Percentiles rank a stretch among this genome's conserved stretches.
phyloP scores from a whole-genome alignment of 2,888 invertebrate species.

The Melanchra persicariae region DNA sequence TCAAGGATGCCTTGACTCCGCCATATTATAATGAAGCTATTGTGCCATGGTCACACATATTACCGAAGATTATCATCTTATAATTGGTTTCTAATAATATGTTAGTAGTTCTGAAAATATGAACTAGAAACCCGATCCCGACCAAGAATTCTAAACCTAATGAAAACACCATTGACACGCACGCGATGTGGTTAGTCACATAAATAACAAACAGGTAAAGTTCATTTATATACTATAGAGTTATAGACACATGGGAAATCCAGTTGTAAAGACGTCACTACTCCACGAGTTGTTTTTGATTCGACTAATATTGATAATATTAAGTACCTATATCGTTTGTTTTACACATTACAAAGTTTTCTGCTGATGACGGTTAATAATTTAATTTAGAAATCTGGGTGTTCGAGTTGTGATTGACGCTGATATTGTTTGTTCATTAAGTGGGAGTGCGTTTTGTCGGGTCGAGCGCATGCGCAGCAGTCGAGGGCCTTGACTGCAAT shows the following conservation, averaged over 20 bases:
- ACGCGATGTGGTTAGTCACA: conserved; percentile 46
- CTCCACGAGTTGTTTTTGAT: conserved; percentile 21
- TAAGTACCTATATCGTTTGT: conserved; percentile 11
- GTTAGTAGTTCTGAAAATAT: conserved; percentile 7
- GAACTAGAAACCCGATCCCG: neutral
- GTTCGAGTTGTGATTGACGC: conserved; percentile 52
- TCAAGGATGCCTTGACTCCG: conserved; percentile 85
- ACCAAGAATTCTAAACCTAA: conserved; percentile 1
- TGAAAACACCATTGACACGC: conserved; percentile 18
- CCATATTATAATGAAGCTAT: conserved; percentile 79
- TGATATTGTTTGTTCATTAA: conserved; percentile 78
- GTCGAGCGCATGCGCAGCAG: conserved; percentile 78
- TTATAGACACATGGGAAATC: conserved; percentile 54
- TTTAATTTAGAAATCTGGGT: conserved; percentile 53
- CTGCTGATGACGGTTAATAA: conserved; percentile 26
- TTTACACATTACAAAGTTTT: conserved; percentile 17
- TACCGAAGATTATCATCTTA: conserved; percentile 38
- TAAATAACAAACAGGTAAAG: conserved; percentile 58
- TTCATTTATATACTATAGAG: conserved; percentile 34
- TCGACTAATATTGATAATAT: conserved; percentile 26
- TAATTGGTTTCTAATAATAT: conserved; percentile 19
- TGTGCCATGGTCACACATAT: conserved; percentile 81
- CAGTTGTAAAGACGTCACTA: conserved; percentile 44
- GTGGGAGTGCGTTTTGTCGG: conserved; percentile 71
- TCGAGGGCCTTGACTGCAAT: conserved; percentile 89